phyloP scores from a whole-genome alignment of 2,113 vertebrate genomes.

The Malurus elegans region DNA sequence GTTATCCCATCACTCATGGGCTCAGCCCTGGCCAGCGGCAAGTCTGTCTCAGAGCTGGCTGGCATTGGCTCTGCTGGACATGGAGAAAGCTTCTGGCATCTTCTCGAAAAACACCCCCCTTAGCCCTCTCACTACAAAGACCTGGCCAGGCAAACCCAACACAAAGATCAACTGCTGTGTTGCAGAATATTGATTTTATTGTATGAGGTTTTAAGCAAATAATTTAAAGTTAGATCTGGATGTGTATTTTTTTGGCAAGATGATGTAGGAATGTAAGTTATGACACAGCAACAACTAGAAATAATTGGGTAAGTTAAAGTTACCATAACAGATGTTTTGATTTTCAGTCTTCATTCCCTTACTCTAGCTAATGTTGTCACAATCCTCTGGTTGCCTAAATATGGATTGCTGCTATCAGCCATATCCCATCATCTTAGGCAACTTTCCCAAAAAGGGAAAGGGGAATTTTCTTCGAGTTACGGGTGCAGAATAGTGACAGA shows the following conservation, averaged over 20 bases:
- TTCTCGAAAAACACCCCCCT: fast-evolving
- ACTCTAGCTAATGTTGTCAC: slow-evolving; percentile 11
- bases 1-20: not conserved
- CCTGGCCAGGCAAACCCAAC: not conserved
- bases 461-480: slow-evolving; percentile 31
- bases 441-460: not conserved
- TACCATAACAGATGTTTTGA: slow-evolving; percentile 18
- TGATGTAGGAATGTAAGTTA: not conserved
- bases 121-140: not conserved
- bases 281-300: not conserved
- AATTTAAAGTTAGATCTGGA: not conserved
- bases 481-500: slow-evolving; percentile 4
- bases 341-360: slow-evolving; percentile 25
- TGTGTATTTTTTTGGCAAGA: not conserved
- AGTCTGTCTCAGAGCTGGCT: not conserved
- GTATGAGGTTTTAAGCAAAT: not conserved
- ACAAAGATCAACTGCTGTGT: not conserved
- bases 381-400: slow-evolving; percentile 36
- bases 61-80: not conserved
- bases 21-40: not conserved
- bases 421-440: not conserved
- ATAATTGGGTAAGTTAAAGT: not conserved
- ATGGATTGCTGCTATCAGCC: slow-evolving; percentile 31
- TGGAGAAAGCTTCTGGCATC: not conserved
- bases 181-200: not conserved